Evolutionary conservation across 2,888 invertebrate genomes (phyloP).

Genomic region (Unio delphinus): DNA sequence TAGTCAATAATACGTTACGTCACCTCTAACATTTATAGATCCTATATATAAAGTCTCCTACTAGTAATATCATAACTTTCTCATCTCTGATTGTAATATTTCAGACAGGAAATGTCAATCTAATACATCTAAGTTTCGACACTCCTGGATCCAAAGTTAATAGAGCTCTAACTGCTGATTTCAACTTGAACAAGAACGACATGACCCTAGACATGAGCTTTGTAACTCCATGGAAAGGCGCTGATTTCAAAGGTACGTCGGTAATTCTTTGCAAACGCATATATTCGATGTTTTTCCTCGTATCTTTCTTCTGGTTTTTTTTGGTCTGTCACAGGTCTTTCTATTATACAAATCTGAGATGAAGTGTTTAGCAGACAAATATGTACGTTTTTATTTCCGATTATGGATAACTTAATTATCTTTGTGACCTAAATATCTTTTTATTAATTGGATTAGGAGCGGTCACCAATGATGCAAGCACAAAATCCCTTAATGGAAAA

Average conservation of each 20-base stretch:
- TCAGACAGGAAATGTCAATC: constrained; percentile 39
- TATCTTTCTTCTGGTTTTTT: no score
- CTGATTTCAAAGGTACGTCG: constrained; percentile 40
- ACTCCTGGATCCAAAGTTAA: constrained; percentile 86
- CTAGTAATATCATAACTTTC: neutral
- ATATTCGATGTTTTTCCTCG: neutral
- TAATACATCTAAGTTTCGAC: constrained; percentile 76
- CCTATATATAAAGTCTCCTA: no score
- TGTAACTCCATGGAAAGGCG: constrained; percentile 66
- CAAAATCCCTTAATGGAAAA: neutral
- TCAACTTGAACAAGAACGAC: constrained; percentile 57
- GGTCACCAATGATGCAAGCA: constrained; percentile 11
- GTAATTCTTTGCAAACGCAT: neutral
- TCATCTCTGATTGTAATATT: constrained; percentile 4
- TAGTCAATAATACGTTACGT: no score
- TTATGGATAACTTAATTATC: no score
- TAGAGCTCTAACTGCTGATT: constrained; percentile 74
- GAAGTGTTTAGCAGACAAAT: no score
- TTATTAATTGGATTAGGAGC: constrained; percentile 16
- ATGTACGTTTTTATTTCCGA: no score
- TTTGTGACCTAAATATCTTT: no score
- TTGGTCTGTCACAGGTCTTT: no score
- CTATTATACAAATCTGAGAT: no score
- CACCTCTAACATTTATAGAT: no score
- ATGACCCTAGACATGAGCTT: constrained; percentile 47